Evolutionary conservation across 2,888 invertebrate genomes (phyloP).

Genomic region (Stictocephala bisonia): DNA sequence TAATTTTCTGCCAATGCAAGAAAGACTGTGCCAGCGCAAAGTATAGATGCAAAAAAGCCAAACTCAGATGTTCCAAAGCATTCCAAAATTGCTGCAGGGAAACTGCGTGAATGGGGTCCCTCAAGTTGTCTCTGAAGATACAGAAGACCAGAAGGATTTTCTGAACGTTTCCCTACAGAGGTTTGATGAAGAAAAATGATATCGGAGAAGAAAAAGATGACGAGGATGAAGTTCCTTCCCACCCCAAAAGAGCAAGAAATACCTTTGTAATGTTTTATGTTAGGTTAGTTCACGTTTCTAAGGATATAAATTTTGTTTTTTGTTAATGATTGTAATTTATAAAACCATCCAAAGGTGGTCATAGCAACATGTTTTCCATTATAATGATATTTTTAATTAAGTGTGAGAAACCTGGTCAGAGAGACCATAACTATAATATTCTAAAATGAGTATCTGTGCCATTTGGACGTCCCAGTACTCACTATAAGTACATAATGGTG

Average conservation of each 20-base stretch:
- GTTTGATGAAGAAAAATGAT: no score
- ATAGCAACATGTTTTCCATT: not conserved
- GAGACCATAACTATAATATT: not conserved
- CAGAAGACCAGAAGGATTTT: no score
- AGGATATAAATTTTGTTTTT: not conserved
- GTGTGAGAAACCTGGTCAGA: not conserved
- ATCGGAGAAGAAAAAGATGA: no score
- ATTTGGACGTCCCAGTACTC: not conserved
- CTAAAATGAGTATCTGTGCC: not conserved
- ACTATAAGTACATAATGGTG: not conserved
- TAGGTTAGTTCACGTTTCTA: not conserved
- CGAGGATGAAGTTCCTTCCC: no score
- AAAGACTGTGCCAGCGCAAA: not conserved
- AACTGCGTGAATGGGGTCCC: no score
- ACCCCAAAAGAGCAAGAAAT: no score
- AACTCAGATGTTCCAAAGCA: not conserved
- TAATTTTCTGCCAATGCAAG: no score
- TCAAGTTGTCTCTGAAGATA: no score
- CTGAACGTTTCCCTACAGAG: no score
- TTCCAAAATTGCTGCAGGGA: not conserved
- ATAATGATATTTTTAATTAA: not conserved
- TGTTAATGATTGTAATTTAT: not conserved
- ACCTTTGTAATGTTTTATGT: no score
- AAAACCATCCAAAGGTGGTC: not conserved
- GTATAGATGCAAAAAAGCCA: not conserved